Evolutionary conservation across 2,113 vertebrate species (phyloP), one percentile per base, ranked within the genome.

Genomic region (Hiodon tergisus): DNA sequence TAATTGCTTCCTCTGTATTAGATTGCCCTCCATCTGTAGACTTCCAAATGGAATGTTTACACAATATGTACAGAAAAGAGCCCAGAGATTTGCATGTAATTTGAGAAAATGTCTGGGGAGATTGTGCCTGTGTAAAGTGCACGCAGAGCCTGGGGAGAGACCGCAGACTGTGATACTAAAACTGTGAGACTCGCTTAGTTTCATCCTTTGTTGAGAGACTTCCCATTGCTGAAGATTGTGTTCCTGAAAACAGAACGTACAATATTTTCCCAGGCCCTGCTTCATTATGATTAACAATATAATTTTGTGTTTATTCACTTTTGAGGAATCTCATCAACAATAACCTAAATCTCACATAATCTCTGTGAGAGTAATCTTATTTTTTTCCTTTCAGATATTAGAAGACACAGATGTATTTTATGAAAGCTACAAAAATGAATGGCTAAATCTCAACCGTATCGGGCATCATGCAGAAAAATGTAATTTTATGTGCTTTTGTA

Each of bases 21-120:
- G 60, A 80, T 82, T 74, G 81, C 71, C 76, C 73, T 78, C 53
- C 61, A 72, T 62, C 78, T 74, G 72, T 3, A 52, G 3, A 66
- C 5, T 74, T 80, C 69, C 52, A 75, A 81, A 84, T 76, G 58
- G 54, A 46, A 11, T 66, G 31, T 69, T 78, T 78, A 65, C 46
- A 58, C 58, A 50, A 69, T 59, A 57, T 69, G 59, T 74, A 74
- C 70, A 59, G 52, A 11, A 53, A 54, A 50, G 14, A 66, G 63
- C 46, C 57, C 59, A 31, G 71, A 47, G 74, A 61, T 76, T 72
- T 74, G 59, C 71, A 75, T 67, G 52, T 52, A 8, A 72, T 71
- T 71, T 76, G 70, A 63, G 53, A 58, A 65, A 53, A 61, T 67
- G 47, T 76, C 73, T 61, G 50, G 75, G 76, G 77, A 81, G 63